Evolutionary conservation across 2,113 vertebrate species (phyloP), one percentile per base, ranked within the genome.

Genomic region (Gallinago media): DNA sequence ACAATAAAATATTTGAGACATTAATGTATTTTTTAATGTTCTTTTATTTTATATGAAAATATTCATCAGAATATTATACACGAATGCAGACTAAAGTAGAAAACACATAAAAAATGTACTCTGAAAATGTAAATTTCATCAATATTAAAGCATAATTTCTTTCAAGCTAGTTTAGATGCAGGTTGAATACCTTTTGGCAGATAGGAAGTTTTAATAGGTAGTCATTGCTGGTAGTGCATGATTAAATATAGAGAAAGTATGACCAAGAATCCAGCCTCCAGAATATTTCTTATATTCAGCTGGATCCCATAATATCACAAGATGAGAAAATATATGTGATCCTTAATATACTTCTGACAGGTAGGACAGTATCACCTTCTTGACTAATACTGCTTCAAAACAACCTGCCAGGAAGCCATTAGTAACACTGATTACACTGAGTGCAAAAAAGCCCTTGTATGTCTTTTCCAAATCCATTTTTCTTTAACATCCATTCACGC

Each of bases 401-500:
- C 66, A 93, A 78, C 44, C 74, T 97, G 96, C 85, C 89, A 97
- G 79, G 86, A 94, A 95, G 83, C 92, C 93, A 92, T 97, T 95
- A 95, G 71, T 55, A 92, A 88, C 95, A 96, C 94, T 97, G 97
- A 97, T 97, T 97, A 97, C 79, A 73, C 44, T 88, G 93, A 80
- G 88, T 96, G 92, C 62, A 83, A 88, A 92, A 88, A 93, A 92
- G 70, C 26, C 79, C 93, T 76, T 47, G 42, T 68, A 70, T 40
- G 26, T 93, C 91, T 96, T 73, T 95, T 97, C 85, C 77, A 85
- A 96, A 93, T 17, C 74, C 55, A 75, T 97, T 98, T 98, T 98
- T 96, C 94, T 96, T 97, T 92, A 96, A 83, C 47, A 95, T 89
- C 85, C 73, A 82, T 87, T 96, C 94, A 88, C 85, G 66, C 38